Percentiles rank a stretch among this genome's conserved stretches.
These are phyloP conservation scores for Litocranius walleri DNA, from an alignment of 2,113 vertebrate genomes.

Conservation along the genomic window DNA sequence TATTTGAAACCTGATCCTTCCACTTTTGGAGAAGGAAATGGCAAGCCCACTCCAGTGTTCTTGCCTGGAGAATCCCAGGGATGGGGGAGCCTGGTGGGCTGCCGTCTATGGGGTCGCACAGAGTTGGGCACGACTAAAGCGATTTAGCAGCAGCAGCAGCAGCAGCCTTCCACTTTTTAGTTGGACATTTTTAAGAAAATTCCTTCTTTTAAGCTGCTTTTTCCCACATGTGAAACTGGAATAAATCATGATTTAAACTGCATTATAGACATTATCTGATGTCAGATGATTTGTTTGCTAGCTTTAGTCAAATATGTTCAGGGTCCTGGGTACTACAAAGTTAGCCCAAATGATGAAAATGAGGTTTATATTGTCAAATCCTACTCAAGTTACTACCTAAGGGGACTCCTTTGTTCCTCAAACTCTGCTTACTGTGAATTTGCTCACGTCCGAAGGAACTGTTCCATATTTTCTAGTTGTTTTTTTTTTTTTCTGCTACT, in stretches of 20 bases:
- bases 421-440: neutral
- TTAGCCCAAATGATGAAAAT: neutral
- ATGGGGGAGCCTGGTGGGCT: neutral
- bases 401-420: neutral
- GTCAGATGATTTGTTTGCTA: neutral
- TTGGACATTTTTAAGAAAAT: neutral
- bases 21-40: neutral
- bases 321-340: neutral
- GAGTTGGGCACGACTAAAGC: rapidly evolving
- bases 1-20: neutral
- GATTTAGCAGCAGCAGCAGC: neutral
- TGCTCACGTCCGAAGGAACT: neutral
- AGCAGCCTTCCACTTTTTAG: neutral
- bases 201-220: neutral
- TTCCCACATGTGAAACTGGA: neutral
- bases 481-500: neutral
- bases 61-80: neutral
- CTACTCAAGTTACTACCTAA: neutral
- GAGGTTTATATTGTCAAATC: neutral
- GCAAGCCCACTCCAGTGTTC: neutral
- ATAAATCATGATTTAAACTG: neutral
- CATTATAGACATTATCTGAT: neutral
- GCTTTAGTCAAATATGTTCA: neutral
- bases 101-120: rapidly evolving
- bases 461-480: neutral